A percentile compares a stretch with the other conserved stretches of the same genome.
These are phyloP conservation scores for Bradypodion pumilum DNA, from an alignment of 2,797 vertebrate species.

Conservation along the genomic window DNA sequence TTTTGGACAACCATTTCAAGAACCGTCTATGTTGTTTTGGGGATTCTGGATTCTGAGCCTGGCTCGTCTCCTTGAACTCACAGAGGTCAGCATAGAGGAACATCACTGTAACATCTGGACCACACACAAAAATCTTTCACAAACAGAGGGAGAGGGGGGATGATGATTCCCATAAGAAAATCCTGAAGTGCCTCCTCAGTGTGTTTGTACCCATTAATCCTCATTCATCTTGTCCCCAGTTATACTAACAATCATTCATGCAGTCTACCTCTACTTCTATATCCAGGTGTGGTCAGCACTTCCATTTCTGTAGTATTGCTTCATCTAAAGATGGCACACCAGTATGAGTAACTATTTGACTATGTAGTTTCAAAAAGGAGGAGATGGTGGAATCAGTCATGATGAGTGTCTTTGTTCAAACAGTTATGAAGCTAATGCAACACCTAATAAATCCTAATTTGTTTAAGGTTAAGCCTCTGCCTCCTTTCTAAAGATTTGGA, in stretches of 20 bases:
- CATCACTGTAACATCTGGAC: too few species aligned
- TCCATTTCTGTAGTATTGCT: not conserved
- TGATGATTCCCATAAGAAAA: not conserved
- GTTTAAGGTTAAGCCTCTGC: not conserved
- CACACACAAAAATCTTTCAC: not conserved
- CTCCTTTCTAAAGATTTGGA: not conserved
- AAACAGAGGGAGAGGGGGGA: not conserved
- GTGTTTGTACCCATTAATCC: not conserved
- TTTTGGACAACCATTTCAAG: too few species aligned
- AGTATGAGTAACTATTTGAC: not conserved
- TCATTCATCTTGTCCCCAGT: not conserved
- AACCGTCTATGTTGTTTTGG: too few species aligned
- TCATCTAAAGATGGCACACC: not conserved
- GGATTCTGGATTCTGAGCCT: not conserved
- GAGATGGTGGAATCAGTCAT: not conserved
- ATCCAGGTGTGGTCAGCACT: not conserved
- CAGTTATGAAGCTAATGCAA: not conserved
- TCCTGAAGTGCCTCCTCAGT: not conserved
- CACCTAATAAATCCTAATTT: not conserved
- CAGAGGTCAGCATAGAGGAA: not conserved
- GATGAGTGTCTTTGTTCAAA: not conserved
- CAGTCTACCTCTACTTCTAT: not conserved
- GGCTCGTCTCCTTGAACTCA: not conserved
- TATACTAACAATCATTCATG: not conserved
- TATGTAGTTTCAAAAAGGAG: not conserved